These are phyloP conservation scores for Drosophila burlai DNA, from an alignment of 1,140 invertebrate genomes.

Conservation along the genomic window DNA sequence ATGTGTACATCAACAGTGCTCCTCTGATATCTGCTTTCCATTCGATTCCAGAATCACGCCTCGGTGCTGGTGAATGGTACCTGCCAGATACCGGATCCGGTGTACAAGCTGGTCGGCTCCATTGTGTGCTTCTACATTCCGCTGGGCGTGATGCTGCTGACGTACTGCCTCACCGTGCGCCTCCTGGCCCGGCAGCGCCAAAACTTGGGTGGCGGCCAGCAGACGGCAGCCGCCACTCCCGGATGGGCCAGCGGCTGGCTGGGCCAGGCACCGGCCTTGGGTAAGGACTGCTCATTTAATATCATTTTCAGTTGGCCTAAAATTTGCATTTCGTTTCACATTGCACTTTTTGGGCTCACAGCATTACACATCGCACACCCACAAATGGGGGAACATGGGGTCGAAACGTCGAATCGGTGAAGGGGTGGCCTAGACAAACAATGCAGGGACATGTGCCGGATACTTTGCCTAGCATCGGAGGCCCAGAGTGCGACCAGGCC, in stretches of 20 bases:
- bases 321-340: conserved; percentile 46
- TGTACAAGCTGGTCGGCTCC: conserved; percentile 96
- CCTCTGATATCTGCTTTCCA: conserved; percentile 15
- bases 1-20: neutral
- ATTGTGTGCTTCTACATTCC: conserved; percentile 98
- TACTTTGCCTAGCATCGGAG: conserved; percentile 5
- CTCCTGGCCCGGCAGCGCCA: conserved; percentile 92
- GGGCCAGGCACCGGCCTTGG: conserved; percentile 86
- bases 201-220: conserved; percentile 87
- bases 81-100: conserved; percentile 94
- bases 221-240: conserved; percentile 66
- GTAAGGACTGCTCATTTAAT: conserved; percentile 84
- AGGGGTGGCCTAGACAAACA: conserved; percentile 29
- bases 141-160: conserved; percentile 96
- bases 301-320: conserved; percentile 57
- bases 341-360: conserved; percentile 45
- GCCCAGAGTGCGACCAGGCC: conserved; percentile 42
- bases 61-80: conserved; percentile 92
- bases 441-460: conserved; percentile 25
- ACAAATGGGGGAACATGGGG: neutral
- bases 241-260: conserved; percentile 88
- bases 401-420: neutral
- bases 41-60: conserved; percentile 89
- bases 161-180: conserved; percentile 95
- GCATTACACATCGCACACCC: conserved; percentile 24